phyloP scores from a whole-genome alignment of 2,797 vertebrate species.

The Molothrus aeneus region DNA sequence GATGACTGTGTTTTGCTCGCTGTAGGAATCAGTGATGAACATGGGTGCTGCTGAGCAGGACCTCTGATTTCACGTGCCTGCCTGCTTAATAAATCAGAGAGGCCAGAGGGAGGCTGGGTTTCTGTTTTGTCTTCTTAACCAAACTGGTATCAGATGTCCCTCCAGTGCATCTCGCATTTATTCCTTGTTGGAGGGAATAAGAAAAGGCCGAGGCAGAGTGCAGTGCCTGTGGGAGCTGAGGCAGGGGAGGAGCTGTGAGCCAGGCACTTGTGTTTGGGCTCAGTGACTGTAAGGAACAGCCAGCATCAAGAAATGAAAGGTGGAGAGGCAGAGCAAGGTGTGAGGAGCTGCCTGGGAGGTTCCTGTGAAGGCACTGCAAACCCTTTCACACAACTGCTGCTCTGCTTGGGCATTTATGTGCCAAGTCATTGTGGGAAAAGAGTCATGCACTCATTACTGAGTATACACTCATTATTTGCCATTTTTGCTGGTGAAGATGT shows the following conservation, averaged over 20 bases:
- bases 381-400: not conserved
- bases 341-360: not conserved
- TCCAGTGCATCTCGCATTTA: not conserved
- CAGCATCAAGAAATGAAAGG: not conserved
- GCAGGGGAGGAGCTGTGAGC: not conserved
- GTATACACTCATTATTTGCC: not conserved
- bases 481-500: not conserved
- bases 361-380: not conserved
- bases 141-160: not conserved
- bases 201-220: not conserved
- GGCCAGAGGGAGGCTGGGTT: not conserved
- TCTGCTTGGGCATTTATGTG: not conserved
- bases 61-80: not conserved
- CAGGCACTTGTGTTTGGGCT: rapidly evolving
- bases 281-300: not conserved
- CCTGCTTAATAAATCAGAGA: not conserved
- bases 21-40: not conserved
- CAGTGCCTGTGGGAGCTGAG: not conserved
- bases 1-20: not conserved
- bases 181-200: not conserved
- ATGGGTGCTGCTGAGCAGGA: not conserved
- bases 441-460: not conserved
- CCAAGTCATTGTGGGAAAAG: not conserved
- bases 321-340: not conserved
- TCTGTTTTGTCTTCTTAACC: not conserved